Evolutionary conservation across 2,888 invertebrate genomes (phyloP).

Genomic region (Synanthedon tipuliformis): DNA sequence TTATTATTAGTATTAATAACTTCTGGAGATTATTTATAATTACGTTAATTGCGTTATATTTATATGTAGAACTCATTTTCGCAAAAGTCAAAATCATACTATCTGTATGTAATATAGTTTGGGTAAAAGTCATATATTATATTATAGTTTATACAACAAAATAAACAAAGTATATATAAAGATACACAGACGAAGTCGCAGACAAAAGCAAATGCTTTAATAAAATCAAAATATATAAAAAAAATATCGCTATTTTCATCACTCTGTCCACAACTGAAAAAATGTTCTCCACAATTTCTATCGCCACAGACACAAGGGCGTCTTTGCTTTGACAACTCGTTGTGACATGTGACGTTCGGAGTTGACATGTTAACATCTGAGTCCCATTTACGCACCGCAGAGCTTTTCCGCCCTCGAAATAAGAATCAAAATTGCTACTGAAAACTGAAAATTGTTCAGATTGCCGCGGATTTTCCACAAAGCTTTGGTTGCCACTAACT

Average conservation of each 20-base stretch:
- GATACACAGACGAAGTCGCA: no score
- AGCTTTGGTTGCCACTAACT: constrained; percentile 19
- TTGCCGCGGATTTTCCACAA: constrained; percentile 25
- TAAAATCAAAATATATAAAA: no score
- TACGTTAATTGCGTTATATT: no score
- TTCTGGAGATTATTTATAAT: no score
- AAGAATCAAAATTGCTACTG: constrained; percentile 16
- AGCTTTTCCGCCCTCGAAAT: constrained; percentile 9
- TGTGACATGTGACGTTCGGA: constrained; percentile 45
- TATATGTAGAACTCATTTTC: no score
- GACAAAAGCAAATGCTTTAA: no score
- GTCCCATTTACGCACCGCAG: not conserved
- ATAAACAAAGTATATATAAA: no score
- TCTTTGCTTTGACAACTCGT: constrained; percentile 40
- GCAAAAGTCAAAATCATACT: no score
- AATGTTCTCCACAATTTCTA: constrained; percentile 25
- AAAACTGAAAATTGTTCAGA: constrained; percentile 15
- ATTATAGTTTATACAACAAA: no score
- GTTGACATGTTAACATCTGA: constrained; percentile 33
- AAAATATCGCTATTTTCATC: not conserved
- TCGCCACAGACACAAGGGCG: constrained; percentile 29
- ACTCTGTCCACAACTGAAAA: constrained; percentile 9
- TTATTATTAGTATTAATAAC: no score
- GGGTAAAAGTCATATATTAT: no score
- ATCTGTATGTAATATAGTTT: no score